Evolutionary conservation across 1,140 invertebrate species (phyloP).

Genomic region (Drosophila sp.): DNA sequence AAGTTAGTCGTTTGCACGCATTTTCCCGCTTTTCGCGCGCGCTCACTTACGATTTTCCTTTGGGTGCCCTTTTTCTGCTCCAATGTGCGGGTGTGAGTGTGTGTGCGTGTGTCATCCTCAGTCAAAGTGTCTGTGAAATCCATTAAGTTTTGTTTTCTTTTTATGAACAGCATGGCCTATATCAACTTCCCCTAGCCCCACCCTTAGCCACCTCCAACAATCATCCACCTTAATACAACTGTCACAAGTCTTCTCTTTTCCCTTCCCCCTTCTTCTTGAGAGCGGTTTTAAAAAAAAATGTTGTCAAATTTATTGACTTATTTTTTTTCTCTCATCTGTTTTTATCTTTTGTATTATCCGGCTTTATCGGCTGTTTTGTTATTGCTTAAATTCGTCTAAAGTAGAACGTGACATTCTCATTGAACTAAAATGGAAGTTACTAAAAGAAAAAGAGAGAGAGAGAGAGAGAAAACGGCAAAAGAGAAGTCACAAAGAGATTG

Average conservation of each 20-base stretch:
- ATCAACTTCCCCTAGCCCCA: slow-evolving; percentile 46
- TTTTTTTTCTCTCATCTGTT: slow-evolving; percentile 34
- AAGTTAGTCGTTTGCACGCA: slow-evolving; percentile 62
- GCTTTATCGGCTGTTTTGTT: slow-evolving; percentile 38
- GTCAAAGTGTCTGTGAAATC: slow-evolving; percentile 70
- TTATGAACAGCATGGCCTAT: slow-evolving; percentile 59
- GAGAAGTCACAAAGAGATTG: slow-evolving; percentile 16
- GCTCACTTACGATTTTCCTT: slow-evolving; percentile 50
- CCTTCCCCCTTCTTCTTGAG: not conserved
- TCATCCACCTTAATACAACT: slow-evolving; percentile 39
- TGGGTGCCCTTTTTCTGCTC: slow-evolving; percentile 53
- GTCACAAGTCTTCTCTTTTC: slow-evolving; percentile 45
- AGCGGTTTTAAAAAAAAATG: slow-evolving; percentile 38
- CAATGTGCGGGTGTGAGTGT: not conserved
- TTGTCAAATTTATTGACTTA: slow-evolving; percentile 60
- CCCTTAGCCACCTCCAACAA: slow-evolving; percentile 11
- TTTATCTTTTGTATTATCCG: slow-evolving; percentile 35
- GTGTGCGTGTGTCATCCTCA: not conserved
- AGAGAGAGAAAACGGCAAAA: slow-evolving; percentile 9
- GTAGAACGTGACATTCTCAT: slow-evolving; percentile 16
- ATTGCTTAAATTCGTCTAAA: slow-evolving; percentile 24
- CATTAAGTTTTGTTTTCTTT: slow-evolving; percentile 72
- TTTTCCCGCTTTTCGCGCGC: slow-evolving; percentile 50
- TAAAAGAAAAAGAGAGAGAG: slow-evolving; percentile 1
- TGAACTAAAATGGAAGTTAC: not conserved